phyloP scores from a whole-genome alignment of 2,888 invertebrate genomes.

The Macaria notata region DNA sequence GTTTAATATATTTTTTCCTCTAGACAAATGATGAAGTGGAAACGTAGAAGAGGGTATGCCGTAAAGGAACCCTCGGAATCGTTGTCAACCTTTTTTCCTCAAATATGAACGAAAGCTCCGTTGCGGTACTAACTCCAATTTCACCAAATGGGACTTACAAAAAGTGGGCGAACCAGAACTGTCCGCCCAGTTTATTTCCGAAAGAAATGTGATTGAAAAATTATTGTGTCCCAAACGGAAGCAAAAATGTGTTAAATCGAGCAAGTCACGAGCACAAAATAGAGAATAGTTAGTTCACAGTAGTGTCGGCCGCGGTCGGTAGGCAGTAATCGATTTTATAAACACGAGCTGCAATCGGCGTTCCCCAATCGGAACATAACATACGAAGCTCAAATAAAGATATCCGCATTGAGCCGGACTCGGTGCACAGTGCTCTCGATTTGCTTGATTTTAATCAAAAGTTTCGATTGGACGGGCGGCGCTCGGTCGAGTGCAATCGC shows the following conservation, averaged over 20 bases:
- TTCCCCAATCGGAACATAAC: conserved; percentile 65
- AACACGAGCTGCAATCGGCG: conserved; percentile 60
- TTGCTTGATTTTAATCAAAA: conserved; percentile 82
- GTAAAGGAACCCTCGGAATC: conserved; percentile 38
- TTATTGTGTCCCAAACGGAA: not conserved
- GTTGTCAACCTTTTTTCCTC: conserved; percentile 36
- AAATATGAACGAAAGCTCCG: conserved; percentile 34
- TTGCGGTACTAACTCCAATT: conserved; percentile 33
- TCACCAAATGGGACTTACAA: conserved; percentile 30
- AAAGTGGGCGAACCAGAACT: conserved; percentile 14
- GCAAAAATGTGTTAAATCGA: not conserved
- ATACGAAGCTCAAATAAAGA: conserved; percentile 75
- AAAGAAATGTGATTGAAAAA: conserved; percentile 1
- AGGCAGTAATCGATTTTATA: conserved; percentile 59
- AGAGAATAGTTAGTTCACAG: conserved; percentile 8
- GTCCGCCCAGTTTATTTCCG: conserved; percentile 3
- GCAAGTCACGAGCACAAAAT: conserved; percentile 1
- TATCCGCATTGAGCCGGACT: conserved; percentile 64
- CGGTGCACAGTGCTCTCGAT: conserved; percentile 59
- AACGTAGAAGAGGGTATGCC: conserved; percentile 37
- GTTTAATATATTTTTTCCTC: conserved; percentile 45
- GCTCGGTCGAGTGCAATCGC: conserved; percentile 60
- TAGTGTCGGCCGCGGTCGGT: conserved; percentile 12
- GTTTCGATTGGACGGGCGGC: conserved; percentile 76
- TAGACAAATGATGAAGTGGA: conserved; percentile 49